These are phyloP conservation scores for Pachydiplax longipennis DNA, from an alignment of 2,888 invertebrate genomes.

Conservation along the genomic window DNA sequence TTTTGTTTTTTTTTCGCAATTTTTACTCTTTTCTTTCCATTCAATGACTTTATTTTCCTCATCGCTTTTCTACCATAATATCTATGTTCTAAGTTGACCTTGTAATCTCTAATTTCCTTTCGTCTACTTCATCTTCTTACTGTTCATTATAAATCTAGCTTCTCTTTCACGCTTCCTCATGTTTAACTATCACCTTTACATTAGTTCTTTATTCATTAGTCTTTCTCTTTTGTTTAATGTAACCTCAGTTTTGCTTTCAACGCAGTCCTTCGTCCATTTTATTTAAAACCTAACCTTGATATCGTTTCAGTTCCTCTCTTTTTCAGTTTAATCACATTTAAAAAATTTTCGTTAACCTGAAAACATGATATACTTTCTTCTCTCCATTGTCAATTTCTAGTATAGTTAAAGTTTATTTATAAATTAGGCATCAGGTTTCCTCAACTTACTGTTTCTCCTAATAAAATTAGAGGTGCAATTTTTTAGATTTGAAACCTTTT, in stretches of 20 bases:
- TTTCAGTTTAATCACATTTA: too few species aligned
- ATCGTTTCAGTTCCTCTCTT: too few species aligned
- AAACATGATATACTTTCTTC: too few species aligned
- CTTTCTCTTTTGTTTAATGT: background rate
- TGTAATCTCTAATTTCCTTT: background rate
- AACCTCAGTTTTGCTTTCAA: background rate
- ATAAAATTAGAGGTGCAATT: too few species aligned
- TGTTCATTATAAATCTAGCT: background rate
- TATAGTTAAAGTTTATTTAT: too few species aligned
- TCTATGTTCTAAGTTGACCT: background rate
- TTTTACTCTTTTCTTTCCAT: background rate
- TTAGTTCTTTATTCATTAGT: background rate
- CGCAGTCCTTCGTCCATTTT: background rate
- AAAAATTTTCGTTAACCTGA: too few species aligned
- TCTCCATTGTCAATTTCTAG: too few species aligned
- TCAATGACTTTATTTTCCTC: background rate
- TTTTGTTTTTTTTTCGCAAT: background rate
- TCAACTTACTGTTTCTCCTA: too few species aligned
- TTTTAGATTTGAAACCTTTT: too few species aligned
- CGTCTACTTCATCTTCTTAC: background rate
- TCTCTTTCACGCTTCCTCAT: background rate
- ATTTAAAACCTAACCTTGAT: background rate
- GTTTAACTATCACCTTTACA: background rate
- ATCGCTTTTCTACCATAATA: background rate
- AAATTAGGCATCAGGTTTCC: too few species aligned